Evolutionary conservation across 2,797 vertebrate genomes (phyloP).

Genomic region (Acanthis flammea): DNA sequence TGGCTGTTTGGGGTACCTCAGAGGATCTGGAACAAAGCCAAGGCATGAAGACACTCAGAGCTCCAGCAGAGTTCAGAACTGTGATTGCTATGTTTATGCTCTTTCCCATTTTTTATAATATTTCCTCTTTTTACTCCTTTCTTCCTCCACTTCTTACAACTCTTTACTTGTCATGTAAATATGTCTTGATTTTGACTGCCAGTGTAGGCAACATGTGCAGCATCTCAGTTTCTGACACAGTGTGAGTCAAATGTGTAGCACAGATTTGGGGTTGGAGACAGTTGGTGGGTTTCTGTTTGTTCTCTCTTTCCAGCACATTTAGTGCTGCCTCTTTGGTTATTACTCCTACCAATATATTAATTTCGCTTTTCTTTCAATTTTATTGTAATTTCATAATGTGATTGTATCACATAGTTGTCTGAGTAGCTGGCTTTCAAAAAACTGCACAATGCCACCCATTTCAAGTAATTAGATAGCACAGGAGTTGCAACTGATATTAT

Average conservation of each 20-base stretch:
- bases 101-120: neutral
- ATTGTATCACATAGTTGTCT: conserved; percentile 12
- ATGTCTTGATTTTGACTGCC: neutral
- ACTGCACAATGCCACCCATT: neutral
- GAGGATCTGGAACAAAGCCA: neutral
- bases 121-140: neutral
- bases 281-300: neutral
- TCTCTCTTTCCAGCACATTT: neutral
- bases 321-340: neutral
- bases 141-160: neutral
- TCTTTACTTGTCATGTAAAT: neutral
- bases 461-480: conserved; percentile 7
- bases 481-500: neutral
- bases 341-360: neutral
- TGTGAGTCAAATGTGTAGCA: neutral
- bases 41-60: neutral
- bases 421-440: neutral
- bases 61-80: neutral
- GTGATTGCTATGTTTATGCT: neutral
- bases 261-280: neutral
- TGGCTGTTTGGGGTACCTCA: neutral
- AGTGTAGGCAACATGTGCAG: neutral
- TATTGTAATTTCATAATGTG: neutral
- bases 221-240: neutral
- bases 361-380: neutral